These are phyloP conservation scores for Coptodon rendalli DNA, from an alignment of 2,113 vertebrate species.

Conservation along the genomic window DNA sequence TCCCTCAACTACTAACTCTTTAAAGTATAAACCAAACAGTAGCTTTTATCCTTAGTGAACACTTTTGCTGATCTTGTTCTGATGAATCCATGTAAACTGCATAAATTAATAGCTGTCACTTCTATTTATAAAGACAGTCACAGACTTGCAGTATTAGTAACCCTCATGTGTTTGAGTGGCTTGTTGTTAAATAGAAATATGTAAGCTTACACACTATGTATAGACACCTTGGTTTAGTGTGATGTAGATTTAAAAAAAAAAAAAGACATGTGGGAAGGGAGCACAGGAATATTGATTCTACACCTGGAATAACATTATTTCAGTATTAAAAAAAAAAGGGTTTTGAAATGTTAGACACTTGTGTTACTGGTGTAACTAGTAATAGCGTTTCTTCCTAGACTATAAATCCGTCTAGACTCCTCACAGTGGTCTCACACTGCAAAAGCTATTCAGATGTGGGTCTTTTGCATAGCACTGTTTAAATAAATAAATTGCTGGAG, in stretches of 20 bases:
- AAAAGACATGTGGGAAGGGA: background rate
- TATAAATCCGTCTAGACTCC: background rate
- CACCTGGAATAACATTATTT: background rate
- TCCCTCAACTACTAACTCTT: constrained; percentile 19
- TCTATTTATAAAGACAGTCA: background rate
- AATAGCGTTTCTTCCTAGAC: constrained; percentile 16
- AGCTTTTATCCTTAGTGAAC: constrained; percentile 1
- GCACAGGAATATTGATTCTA: background rate
- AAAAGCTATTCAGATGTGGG: background rate
- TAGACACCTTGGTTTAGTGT: background rate
- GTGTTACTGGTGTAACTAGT: background rate
- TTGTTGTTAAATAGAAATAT: background rate
- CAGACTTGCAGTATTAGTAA: background rate
- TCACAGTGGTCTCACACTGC: background rate
- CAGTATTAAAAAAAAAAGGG: background rate
- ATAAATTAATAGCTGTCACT: background rate
- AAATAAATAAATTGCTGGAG: background rate
- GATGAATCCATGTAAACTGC: constrained; percentile 7
- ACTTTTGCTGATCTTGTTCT: constrained; percentile 12
- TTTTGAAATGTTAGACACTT: background rate
- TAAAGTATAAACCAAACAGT: constrained; percentile 12
- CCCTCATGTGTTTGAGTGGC: background rate
- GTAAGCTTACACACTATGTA: background rate
- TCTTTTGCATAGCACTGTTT: background rate
- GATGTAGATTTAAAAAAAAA: background rate